Evolutionary conservation across 2,797 vertebrate genomes (phyloP).

Genomic region (Acanthiza pusilla): DNA sequence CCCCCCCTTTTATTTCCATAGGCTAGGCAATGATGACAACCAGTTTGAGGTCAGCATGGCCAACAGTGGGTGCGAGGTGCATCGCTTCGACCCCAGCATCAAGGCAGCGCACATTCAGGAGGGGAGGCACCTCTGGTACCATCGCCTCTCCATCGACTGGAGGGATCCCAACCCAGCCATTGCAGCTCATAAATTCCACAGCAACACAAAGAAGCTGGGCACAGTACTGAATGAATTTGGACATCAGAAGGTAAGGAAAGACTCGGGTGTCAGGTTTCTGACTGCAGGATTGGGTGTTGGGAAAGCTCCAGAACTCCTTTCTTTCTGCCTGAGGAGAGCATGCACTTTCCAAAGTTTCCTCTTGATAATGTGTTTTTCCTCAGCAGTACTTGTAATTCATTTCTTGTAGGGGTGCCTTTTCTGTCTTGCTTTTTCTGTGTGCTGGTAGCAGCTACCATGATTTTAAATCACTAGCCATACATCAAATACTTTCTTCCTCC

Average conservation of each 20-base stretch:
- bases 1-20: background rate
- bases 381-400: background rate
- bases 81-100: constrained; percentile 90
- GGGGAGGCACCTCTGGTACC: constrained; percentile 83
- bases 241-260: constrained; percentile 85
- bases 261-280: background rate
- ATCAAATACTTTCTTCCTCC: background rate
- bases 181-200: constrained; percentile 73
- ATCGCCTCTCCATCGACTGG: constrained; percentile 91
- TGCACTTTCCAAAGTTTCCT: background rate
- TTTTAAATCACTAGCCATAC: background rate
- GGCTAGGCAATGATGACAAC: constrained; percentile 78
- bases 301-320: background rate
- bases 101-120: constrained; percentile 82
- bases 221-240: constrained; percentile 90
- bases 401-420: background rate
- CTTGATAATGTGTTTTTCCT: background rate
- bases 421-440: background rate
- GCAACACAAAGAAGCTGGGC: constrained; percentile 87
- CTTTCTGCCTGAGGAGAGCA: background rate
- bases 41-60: constrained; percentile 83
- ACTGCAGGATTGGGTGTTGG: background rate
- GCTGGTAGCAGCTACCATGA: background rate
- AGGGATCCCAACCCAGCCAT: constrained; percentile 88
- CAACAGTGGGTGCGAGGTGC: constrained; percentile 85